Evolutionary conservation across 1,140 invertebrate genomes (phyloP).

Genomic region (Cotesia chilonis): DNA sequence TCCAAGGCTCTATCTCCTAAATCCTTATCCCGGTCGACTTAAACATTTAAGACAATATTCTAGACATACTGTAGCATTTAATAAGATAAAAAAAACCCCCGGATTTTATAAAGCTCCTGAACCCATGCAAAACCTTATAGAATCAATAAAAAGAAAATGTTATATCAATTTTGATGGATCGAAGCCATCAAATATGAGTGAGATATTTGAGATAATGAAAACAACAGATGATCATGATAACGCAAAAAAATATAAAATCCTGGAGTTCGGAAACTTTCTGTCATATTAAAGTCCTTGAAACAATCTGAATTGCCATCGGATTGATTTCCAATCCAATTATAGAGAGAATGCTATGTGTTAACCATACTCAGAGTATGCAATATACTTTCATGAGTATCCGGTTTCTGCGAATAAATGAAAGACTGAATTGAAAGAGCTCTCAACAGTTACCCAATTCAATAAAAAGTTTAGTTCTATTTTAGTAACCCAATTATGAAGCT

Average conservation of each 20-base stretch:
- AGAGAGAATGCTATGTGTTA: slow-evolving; percentile 61
- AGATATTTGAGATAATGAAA: not conserved
- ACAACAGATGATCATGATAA: not conserved
- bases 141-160: too few relatives aligned
- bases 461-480: not conserved
- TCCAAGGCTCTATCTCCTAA: too few relatives aligned
- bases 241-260: not conserved
- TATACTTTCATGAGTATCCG: slow-evolving; percentile 60
- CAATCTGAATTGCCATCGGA: slow-evolving; percentile 51
- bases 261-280: not conserved
- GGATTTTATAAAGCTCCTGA: too few relatives aligned
- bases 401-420: slow-evolving; percentile 3
- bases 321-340: slow-evolving; percentile 64
- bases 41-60: too few relatives aligned
- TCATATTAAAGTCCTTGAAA: not conserved
- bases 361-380: slow-evolving; percentile 56
- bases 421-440: not conserved
- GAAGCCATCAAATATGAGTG: not conserved
- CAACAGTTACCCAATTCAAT: not conserved
- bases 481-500: not conserved
- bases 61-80: too few relatives aligned
- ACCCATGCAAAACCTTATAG: too few relatives aligned
- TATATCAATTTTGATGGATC: too few relatives aligned
- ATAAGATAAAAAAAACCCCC: too few relatives aligned
- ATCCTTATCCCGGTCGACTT: too few relatives aligned